These are phyloP conservation scores for Catalaphyllia jardinei DNA, from an alignment of 64 coral and sea anemone genomes.

Conservation along the genomic window DNA sequence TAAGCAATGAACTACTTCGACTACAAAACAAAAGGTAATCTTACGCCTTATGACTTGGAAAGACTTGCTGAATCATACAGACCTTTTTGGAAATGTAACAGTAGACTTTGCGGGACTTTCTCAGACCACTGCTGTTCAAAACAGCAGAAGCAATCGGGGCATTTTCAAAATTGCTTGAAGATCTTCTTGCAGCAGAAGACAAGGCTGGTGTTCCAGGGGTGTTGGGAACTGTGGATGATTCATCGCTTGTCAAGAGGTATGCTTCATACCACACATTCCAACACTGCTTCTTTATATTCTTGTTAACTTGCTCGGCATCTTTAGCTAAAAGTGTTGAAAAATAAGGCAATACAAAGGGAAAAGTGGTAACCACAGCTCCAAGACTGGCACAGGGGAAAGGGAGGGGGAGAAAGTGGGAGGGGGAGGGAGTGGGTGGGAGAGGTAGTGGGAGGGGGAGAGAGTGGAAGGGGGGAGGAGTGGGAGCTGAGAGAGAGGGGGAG, in stretches of 20 bases:
- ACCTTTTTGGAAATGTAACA: constrained; percentile 93
- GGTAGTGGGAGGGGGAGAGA: background rate
- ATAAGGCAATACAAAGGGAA: background rate
- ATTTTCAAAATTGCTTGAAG: constrained; percentile 5
- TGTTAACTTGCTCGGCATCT: constrained; percentile 72
- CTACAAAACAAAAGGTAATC: background rate
- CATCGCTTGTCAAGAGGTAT: constrained; percentile 40
- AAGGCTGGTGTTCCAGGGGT: background rate
- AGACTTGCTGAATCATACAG: background rate
- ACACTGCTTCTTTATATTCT: constrained; percentile 68
- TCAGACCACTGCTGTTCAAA: constrained; percentile 10
- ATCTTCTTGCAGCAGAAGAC: background rate
- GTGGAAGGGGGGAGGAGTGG: background rate
- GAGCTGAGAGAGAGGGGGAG: too few relatives aligned
- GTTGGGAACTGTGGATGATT: background rate
- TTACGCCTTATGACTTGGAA: background rate
- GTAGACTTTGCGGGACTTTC: constrained; percentile 74
- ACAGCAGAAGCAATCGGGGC: background rate
- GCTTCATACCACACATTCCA: constrained; percentile 98
- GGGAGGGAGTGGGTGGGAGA: too few relatives aligned
- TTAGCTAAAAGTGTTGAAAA: background rate
- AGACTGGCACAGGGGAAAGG: too few relatives aligned
- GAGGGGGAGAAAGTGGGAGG: too few relatives aligned
- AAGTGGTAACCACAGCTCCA: background rate
- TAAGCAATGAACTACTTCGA: background rate